phyloP scores from a whole-genome alignment of 2,888 invertebrate species.

The Crossocerus cetratus region DNA sequence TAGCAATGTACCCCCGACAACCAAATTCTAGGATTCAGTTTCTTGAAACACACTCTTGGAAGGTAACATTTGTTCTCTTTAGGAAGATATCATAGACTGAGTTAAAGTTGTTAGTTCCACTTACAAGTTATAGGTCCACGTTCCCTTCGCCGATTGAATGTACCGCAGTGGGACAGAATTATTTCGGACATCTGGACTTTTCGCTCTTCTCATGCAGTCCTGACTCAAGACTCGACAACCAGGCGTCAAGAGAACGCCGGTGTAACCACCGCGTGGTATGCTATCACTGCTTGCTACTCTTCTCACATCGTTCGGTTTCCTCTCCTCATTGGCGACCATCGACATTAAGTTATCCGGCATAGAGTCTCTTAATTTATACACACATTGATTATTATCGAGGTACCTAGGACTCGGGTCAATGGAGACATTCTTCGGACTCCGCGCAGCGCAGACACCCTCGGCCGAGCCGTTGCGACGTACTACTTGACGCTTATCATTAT shows the following conservation, averaged over 20 bases:
- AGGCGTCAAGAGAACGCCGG: slow-evolving; percentile 49
- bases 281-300: slow-evolving; percentile 68
- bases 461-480: slow-evolving; percentile 42
- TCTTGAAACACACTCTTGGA: slow-evolving; percentile 21
- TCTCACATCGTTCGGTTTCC: slow-evolving; percentile 58
- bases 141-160: slow-evolving; percentile 71
- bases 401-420: slow-evolving; percentile 51
- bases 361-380: slow-evolving; percentile 48
- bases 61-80: slow-evolving; percentile 18
- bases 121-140: slow-evolving; percentile 72
- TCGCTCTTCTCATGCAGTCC: slow-evolving; percentile 59
- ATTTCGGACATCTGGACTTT: slow-evolving; percentile 57
- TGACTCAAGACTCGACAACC: slow-evolving; percentile 64
- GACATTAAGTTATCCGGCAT: slow-evolving; percentile 52
- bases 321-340: slow-evolving; percentile 40
- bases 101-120: slow-evolving; percentile 19
- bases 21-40: slow-evolving; percentile 21
- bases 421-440: slow-evolving; percentile 48
- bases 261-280: slow-evolving; percentile 57
- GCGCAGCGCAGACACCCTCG: slow-evolving; percentile 33
- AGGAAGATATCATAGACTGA: slow-evolving; percentile 18
- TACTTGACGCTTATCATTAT: slow-evolving; percentile 39
- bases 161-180: slow-evolving; percentile 62
- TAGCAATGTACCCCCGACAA: not conserved
- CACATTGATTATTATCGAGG: slow-evolving; percentile 43